phyloP scores from a whole-genome alignment of 2,888 invertebrate species.

The Pilophorus perplexus region DNA sequence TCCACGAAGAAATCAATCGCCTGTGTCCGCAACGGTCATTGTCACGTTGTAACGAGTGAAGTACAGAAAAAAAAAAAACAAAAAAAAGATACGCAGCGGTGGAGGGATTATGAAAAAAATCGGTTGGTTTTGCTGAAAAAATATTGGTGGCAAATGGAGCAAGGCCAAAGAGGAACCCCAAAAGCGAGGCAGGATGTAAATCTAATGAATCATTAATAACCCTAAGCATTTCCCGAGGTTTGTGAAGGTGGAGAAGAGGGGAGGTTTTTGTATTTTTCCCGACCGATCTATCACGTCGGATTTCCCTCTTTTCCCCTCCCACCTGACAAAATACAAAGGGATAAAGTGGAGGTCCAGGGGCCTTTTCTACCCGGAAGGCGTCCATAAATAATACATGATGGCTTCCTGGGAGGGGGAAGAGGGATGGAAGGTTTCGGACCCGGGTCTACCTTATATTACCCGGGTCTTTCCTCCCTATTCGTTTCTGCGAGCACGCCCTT shows the following conservation, averaged over 20 bases:
- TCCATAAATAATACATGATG: conserved; percentile 34
- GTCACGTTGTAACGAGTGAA: conserved; percentile 1
- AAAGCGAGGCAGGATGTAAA: conserved; percentile 42
- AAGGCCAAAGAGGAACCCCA: conserved; percentile 3
- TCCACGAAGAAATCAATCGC: conserved; percentile 8
- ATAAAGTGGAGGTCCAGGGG: conserved; percentile 36
- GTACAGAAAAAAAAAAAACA: neutral
- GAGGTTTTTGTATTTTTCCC: conserved; percentile 25
- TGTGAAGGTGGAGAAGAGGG: neutral
- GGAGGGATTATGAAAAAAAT: neutral
- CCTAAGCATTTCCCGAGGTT: conserved; percentile 40
- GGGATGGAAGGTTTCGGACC: neutral
- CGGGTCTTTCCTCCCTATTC: conserved; percentile 12
- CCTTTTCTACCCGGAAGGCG: conserved; percentile 29
- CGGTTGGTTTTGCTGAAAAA: conserved; percentile 30
- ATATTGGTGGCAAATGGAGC: conserved; percentile 41
- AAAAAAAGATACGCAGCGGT: neutral
- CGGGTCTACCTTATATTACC: conserved; percentile 16
- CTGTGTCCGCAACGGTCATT: conserved; percentile 26
- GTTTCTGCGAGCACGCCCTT: neutral
- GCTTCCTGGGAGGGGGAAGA: conserved; percentile 18
- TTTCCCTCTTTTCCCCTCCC: neutral
- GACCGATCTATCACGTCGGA: conserved; percentile 33
- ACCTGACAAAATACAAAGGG: conserved; percentile 11
- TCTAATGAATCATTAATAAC: conserved; percentile 47